Conservation (phyloP, 2,113 vertebrate genomes). For the Geococcyx californianus region DNA sequence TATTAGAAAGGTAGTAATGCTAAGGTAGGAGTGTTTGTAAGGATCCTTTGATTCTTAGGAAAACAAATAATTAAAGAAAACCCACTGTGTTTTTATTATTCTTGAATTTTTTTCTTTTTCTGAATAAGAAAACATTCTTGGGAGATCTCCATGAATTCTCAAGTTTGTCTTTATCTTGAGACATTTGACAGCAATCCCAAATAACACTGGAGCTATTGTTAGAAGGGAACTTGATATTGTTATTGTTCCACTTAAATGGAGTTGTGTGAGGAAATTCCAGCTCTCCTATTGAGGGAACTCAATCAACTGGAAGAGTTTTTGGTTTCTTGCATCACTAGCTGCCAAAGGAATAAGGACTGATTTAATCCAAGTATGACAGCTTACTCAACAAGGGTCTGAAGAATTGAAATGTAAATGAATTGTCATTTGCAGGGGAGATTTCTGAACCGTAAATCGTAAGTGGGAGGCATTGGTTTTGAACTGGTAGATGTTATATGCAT, state of each 20-base stretch:
- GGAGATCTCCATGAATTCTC: slow-evolving; percentile 41
- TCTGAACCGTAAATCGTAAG: background rate
- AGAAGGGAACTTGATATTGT: slow-evolving; percentile 60
- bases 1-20: background rate
- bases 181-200: slow-evolving; percentile 28
- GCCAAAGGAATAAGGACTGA: slow-evolving; percentile 33
- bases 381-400: slow-evolving; percentile 36
- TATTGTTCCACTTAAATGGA: slow-evolving; percentile 66
- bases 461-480: background rate
- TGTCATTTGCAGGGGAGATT: slow-evolving; percentile 32
- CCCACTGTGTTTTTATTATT: background rate
- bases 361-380: slow-evolving; percentile 60
- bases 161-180: slow-evolving; percentile 39
- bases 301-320: slow-evolving; percentile 60
- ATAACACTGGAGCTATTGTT: slow-evolving; percentile 64
- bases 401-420: slow-evolving; percentile 52
- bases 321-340: slow-evolving; percentile 54
- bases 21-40: background rate
- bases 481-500: background rate
- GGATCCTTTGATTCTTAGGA: background rate
- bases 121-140: slow-evolving; percentile 43
- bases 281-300: slow-evolving; percentile 51
- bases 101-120: background rate
- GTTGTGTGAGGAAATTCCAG: slow-evolving; percentile 15
- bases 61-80: background rate